A percentile compares a stretch with the other conserved stretches of the same genome.
Evolutionary conservation across 2,888 invertebrate genomes (phyloP).

Genomic region (Andrena flavipes): DNA sequence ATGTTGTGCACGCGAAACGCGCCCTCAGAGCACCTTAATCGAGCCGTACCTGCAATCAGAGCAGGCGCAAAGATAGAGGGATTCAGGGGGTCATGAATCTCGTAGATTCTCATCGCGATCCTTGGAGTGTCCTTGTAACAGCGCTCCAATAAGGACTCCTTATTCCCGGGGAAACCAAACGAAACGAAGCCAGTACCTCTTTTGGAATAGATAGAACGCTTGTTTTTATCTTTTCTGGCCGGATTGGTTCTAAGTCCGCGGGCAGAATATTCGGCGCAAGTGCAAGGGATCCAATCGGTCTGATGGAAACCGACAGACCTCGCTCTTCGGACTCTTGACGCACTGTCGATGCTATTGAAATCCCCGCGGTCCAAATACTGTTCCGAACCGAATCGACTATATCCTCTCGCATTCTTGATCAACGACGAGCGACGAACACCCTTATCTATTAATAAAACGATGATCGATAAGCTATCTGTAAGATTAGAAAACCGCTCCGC

Average conservation of each 20-base stretch:
- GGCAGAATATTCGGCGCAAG: slow-evolving; percentile 2
- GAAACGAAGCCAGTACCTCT: slow-evolving; percentile 52
- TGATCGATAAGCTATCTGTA: background rate
- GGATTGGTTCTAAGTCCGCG: slow-evolving; percentile 2
- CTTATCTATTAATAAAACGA: slow-evolving; percentile 53
- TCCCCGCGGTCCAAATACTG: slow-evolving; percentile 70
- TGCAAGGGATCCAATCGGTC: background rate
- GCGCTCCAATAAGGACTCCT: background rate
- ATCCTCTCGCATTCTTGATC: slow-evolving; percentile 68
- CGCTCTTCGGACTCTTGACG: slow-evolving; percentile 17
- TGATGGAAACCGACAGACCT: slow-evolving; percentile 12
- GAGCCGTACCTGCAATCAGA: slow-evolving; percentile 73
- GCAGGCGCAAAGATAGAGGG: background rate
- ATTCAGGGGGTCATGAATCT: background rate
- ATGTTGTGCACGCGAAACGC: slow-evolving; percentile 80
- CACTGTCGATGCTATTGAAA: slow-evolving; percentile 39
- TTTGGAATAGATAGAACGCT: slow-evolving; percentile 41
- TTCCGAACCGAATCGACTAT: slow-evolving; percentile 34
- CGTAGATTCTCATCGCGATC: background rate
- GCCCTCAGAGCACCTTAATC: slow-evolving; percentile 76
- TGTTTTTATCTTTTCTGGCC: slow-evolving; percentile 26
- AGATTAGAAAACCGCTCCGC: background rate
- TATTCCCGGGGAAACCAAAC: too few species aligned
- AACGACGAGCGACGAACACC: slow-evolving; percentile 26
- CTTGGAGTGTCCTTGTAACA: background rate